Conservation (phyloP, 2,797 vertebrate genomes). For the Anabacerthia variegaticeps region DNA sequence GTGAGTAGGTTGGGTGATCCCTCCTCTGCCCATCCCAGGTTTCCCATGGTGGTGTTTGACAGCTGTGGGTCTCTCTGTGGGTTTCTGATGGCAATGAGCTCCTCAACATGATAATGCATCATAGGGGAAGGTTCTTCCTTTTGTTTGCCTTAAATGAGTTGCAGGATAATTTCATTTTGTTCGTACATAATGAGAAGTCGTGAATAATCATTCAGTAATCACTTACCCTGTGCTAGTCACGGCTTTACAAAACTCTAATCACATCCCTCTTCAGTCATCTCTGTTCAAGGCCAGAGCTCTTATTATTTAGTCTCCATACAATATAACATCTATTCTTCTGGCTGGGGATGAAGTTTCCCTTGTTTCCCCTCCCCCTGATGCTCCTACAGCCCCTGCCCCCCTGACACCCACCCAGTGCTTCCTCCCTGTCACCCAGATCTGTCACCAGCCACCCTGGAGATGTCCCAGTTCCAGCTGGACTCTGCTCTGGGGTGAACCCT, state of each 20-base stretch:
- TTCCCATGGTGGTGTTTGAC: neutral
- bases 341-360: neutral
- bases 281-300: constrained; percentile 13
- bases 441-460: neutral
- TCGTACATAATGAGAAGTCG: neutral
- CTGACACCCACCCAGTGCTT: neutral
- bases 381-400: neutral
- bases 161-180: constrained; percentile 25
- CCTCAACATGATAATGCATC: neutral
- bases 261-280: neutral
- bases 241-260: constrained; percentile 9
- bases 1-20: neutral
- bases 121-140: neutral
- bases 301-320: neutral
- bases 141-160: neutral
- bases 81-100: neutral
- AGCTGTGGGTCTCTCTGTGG: neutral
- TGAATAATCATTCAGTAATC: constrained; percentile 40
- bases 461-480: neutral
- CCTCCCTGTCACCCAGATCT: neutral
- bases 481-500: neutral
- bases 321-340: neutral
- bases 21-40: neutral
- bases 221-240: neutral
- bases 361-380: neutral